Evolutionary conservation across 1,140 invertebrate species (phyloP), one percentile per base, ranked within the genome.

Genomic region (Dendrolimus kikuchii): DNA sequence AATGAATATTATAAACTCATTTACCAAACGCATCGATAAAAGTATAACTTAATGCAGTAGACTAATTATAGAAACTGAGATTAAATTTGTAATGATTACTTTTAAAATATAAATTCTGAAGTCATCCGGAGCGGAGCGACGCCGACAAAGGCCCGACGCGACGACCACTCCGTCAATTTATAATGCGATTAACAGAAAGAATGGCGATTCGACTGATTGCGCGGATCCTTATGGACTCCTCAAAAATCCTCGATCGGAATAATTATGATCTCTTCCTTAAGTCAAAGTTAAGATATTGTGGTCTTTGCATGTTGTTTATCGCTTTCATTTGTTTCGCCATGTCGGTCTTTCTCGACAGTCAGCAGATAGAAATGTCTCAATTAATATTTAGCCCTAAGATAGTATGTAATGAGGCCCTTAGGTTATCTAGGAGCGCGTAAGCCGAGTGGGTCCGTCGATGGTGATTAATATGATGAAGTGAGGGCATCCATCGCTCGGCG

Each of bases 301-400:
- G 53, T 55, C 46, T 41, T 50, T 59, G 48, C 44, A 49, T 45
- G 45, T 77, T 69, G 82, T 76, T 75, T 70, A 82, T 82, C 51
- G 53, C 23, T 51, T 55, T 53, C 68, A 76, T 84, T 80, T 74
- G 59, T 81, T 65, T 61, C 42, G 51, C 63, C 48, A 51, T 62
- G 64, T 71, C 57, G 53, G 53, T 71, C 23, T 23, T 64, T 66
- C 62, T 62, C 64, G 68, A 71, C 73, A 74, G 73, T 75, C 23
- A 23, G 23, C 23, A 74, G 73, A 81, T 71, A 51, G 66, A 74
- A 86, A 86, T 80, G 68, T 83, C 80, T 86, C 79, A 82, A 86
- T 83, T 86, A 82, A 77, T 70, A 73, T 79, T 77, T 86, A 76
- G 82, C 82, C 82, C 75, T 69, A 77, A 81, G 82, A 81, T 70